These are phyloP conservation scores for Pelecanoides urinatrix DNA, from an alignment of 2,113 vertebrate species.

Conservation along the genomic window DNA sequence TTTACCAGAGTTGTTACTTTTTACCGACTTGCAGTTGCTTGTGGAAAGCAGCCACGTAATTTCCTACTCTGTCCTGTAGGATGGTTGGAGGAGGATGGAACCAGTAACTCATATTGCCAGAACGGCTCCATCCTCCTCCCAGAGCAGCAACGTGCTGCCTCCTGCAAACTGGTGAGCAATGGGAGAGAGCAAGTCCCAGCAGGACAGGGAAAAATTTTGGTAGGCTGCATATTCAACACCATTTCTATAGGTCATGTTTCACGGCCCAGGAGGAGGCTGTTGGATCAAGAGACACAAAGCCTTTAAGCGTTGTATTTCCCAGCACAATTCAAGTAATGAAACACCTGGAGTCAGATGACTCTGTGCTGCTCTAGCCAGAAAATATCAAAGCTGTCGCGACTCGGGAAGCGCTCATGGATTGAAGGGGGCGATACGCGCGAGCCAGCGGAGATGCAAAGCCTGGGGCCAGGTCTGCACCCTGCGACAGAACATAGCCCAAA, in stretches of 20 bases:
- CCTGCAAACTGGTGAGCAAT: neutral
- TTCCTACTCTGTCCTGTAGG: neutral
- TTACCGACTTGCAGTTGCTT: neutral
- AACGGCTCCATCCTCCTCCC: neutral
- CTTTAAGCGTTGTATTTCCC: conserved; percentile 26
- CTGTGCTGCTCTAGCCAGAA: neutral
- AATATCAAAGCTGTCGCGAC: neutral
- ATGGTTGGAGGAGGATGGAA: neutral
- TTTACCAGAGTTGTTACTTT: neutral
- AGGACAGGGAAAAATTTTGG: neutral
- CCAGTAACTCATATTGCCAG: neutral
- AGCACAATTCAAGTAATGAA: conserved; percentile 24
- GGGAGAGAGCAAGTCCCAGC: neutral
- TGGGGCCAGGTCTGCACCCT: neutral
- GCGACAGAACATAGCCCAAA: neutral
- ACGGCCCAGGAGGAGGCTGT: neutral
- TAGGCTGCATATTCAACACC: neutral
- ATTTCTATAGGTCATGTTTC: neutral
- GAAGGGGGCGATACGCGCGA: accelerated
- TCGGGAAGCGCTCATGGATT: accelerated
- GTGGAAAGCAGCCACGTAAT: neutral
- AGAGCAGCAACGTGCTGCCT: neutral
- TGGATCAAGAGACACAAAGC: conserved; percentile 3
- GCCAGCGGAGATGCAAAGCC: neutral
- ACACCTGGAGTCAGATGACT: neutral